phyloP scores from a whole-genome alignment of 2,113 vertebrate species.

The Pachyramphus minor region DNA sequence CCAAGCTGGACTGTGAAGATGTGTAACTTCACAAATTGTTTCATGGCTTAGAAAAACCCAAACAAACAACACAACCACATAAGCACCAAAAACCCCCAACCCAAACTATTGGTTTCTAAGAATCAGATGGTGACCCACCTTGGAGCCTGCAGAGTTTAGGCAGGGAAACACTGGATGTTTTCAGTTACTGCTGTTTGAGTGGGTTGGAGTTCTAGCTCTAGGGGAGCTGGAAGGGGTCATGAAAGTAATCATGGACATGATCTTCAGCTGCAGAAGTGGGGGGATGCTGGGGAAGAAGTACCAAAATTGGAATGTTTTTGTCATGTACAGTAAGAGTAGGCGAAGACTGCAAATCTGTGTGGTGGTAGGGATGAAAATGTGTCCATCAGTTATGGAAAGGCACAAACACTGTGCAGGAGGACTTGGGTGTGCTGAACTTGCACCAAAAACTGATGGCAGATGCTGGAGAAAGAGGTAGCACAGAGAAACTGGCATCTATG shows the following conservation, averaged over 20 bases:
- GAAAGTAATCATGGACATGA: not conserved
- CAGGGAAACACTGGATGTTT: not conserved
- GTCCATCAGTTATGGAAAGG: not conserved
- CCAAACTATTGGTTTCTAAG: not conserved
- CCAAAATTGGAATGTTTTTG: not conserved
- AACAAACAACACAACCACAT: not conserved
- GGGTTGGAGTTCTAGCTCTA: not conserved
- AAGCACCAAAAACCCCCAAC: not conserved
- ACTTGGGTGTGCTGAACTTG: not conserved
- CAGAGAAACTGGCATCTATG: not conserved
- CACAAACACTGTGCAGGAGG: not conserved
- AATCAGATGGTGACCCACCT: not conserved
- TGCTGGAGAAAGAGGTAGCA: not conserved
- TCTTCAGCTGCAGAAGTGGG: not conserved
- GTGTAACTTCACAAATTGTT: not conserved
- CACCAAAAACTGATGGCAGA: not conserved
- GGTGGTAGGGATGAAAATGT: not conserved
- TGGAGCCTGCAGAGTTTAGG: not conserved
- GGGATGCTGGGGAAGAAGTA: not conserved
- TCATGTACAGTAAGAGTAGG: not conserved
- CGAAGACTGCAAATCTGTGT: not conserved
- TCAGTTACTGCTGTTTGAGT: not conserved
- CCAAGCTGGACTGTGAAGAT: not conserved
- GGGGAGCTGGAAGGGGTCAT: not conserved
- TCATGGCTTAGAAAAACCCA: not conserved